A percentile compares a stretch with the other conserved stretches of the same genome.
phyloP scores from a whole-genome alignment of 2,113 vertebrate species.

The Lucifuga dentata region DNA sequence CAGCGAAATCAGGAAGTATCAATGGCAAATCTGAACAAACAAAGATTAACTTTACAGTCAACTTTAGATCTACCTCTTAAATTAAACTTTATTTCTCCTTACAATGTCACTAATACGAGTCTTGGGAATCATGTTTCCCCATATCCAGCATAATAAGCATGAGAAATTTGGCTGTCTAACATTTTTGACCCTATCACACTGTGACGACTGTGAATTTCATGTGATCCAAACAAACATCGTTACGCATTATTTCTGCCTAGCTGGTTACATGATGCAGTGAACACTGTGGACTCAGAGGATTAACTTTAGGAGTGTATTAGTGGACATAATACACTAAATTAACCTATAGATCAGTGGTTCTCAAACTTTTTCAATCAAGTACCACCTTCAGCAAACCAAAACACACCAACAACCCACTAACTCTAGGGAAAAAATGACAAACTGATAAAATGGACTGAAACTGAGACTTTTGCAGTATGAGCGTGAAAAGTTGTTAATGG shows the following conservation, averaged over 20 bases:
- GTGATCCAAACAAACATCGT: neutral
- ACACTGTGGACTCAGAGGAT: neutral
- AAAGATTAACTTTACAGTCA: too few species aligned
- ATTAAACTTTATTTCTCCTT: neutral
- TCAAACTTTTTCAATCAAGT: too few species aligned
- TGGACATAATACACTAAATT: too few species aligned
- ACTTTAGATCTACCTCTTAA: neutral
- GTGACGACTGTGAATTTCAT: slow-evolving; percentile 1
- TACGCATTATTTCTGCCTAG: neutral
- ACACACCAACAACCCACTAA: too few species aligned
- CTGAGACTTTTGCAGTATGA: too few species aligned
- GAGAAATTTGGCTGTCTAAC: neutral
- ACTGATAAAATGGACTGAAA: too few species aligned
- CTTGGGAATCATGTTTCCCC: slow-evolving; percentile 24
- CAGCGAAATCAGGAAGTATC: neutral
- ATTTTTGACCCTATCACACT: neutral
- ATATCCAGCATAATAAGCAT: slow-evolving; percentile 11
- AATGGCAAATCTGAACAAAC: too few species aligned
- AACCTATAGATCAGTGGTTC: too few species aligned
- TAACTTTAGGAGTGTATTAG: neutral
- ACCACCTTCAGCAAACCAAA: too few species aligned
- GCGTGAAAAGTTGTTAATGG: too few species aligned
- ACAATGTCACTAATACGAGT: slow-evolving; percentile 19
- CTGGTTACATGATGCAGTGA: slow-evolving; percentile 12
- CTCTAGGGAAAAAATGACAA: too few species aligned